A percentile compares a stretch with the other conserved stretches of the same genome.
Conservation (phyloP, 1,140 invertebrate species). For the Oedothorax gibbosus region DNA sequence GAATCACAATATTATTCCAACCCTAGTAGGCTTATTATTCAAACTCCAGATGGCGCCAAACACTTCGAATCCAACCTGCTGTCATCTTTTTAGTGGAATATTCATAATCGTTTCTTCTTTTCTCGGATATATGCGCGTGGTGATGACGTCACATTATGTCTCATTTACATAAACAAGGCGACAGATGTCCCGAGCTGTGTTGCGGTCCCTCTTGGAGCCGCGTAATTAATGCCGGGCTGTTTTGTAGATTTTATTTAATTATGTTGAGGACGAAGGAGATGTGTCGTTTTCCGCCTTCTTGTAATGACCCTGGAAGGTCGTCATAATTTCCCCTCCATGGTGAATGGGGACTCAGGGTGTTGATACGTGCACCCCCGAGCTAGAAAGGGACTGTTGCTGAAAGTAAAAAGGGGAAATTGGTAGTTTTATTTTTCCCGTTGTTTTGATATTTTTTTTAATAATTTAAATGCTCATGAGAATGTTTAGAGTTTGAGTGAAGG, state of each 20-base stretch:
- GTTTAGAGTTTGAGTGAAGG: neutral
- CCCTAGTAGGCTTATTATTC: conserved; percentile 37
- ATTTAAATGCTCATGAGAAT: neutral
- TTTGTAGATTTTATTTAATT: conserved; percentile 50
- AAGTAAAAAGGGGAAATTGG: neutral
- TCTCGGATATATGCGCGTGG: conserved; percentile 4
- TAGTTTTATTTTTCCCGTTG: neutral
- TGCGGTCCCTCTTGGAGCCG: conserved; percentile 33
- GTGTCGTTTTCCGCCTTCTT: conserved; percentile 48
- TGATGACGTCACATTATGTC: conserved; percentile 40
- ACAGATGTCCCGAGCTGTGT: conserved; percentile 40
- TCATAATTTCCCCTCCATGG: conserved; percentile 26
- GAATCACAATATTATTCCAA: neutral
- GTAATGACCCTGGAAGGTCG: conserved; percentile 30
- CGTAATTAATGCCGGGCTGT: conserved; percentile 40
- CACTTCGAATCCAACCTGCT: neutral
- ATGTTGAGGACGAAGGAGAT: conserved; percentile 13
- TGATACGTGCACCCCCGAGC: neutral
- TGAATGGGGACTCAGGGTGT: neutral
- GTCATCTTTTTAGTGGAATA: conserved; percentile 53
- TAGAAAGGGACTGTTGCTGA: conserved; percentile 10
- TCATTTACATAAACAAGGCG: conserved; percentile 42
- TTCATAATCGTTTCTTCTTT: conserved; percentile 50
- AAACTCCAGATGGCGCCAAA: conserved; percentile 38
- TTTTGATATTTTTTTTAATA: neutral